Evolutionary conservation across 2,797 vertebrate genomes (phyloP), one percentile per base, ranked within the genome.

Genomic region (Anguilla marmorata): DNA sequence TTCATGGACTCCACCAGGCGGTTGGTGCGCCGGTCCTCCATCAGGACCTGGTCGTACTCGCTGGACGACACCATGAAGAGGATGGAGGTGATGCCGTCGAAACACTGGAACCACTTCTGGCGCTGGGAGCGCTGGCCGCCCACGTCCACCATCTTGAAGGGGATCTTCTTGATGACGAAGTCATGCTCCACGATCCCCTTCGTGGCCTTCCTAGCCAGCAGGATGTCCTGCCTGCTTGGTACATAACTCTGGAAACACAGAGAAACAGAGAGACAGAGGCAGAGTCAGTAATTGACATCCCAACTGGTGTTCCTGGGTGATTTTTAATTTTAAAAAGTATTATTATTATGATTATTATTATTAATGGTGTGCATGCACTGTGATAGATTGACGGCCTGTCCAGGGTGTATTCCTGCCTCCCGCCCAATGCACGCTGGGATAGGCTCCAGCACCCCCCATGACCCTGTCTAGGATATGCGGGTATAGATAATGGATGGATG

Each of bases 51-150:
- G 92, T 99, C 98, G 0, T 97, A 99, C 89, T 99, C 98, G 0
- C 98, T 99, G 7, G 98, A 99, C 0, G 98, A 99, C 69, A 98
- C 98, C 98, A 99, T 98, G 93, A 99, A 99, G 88, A 99, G 95
- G 91, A 99, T 99, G 0, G 98, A 99, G 0, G 98, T 99, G 94
- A 99, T 98, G 16, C 98, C 98, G 41, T 99, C 98, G 0, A 99
- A 99, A 92, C 98, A 99, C 95, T 99, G 98, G 93, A 99, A 99
- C 98, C 98, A 99, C 92, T 99, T 99, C 90, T 99, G 98, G 89
- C 98, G 97, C 94, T 99, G 98, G 0, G 98, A 99, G 85, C 98
- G 94, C 93, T 99, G 98, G 87, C 98, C 98, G 0, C 98, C 98
- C 0, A 99, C 98, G 1, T 99, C 98, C 91, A 99, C 98, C 98